phyloP scores from a whole-genome alignment of 1,140 invertebrate genomes.

The Ceratina australensis region DNA sequence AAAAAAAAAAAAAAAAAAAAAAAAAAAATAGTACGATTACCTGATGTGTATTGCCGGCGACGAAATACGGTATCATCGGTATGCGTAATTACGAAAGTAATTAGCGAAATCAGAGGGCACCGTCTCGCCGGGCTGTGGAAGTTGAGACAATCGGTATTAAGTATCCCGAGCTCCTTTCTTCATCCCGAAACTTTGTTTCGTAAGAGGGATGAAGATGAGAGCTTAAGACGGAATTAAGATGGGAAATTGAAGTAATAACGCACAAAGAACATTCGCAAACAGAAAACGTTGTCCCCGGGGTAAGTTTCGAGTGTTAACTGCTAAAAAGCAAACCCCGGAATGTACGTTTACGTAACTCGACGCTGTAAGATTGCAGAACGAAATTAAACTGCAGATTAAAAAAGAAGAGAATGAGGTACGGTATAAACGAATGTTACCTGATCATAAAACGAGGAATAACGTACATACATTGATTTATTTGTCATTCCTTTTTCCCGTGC shows the following conservation, averaged over 20 bases:
- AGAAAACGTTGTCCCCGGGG: background rate
- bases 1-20: too few species aligned
- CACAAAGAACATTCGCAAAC: background rate
- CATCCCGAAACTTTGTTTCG: constrained; percentile 19
- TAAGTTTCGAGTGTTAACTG: background rate
- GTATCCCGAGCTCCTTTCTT: constrained; percentile 18
- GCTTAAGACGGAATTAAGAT: constrained; percentile 12
- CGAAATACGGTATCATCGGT: background rate
- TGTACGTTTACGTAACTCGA: too few species aligned
- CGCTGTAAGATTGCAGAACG: too few species aligned
- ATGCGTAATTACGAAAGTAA: background rate
- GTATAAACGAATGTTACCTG: too few species aligned
- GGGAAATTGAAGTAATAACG: constrained; percentile 12
- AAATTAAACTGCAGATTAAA: too few species aligned
- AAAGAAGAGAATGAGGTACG: too few species aligned
- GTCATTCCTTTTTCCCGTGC: too few species aligned
- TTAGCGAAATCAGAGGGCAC: constrained; percentile 9
- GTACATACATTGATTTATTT: too few species aligned
- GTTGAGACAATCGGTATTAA: constrained; percentile 24
- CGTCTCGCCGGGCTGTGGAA: background rate
- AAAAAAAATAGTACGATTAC: too few species aligned
- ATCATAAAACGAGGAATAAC: too few species aligned
- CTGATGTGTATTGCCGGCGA: too few species aligned
- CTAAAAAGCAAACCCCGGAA: background rate
- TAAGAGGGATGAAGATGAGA: constrained; percentile 27